Evolutionary conservation across 2,888 invertebrate genomes (phyloP), one percentile per base, ranked within the genome.

Genomic region (Scaptomyza cyrtandrae): DNA sequence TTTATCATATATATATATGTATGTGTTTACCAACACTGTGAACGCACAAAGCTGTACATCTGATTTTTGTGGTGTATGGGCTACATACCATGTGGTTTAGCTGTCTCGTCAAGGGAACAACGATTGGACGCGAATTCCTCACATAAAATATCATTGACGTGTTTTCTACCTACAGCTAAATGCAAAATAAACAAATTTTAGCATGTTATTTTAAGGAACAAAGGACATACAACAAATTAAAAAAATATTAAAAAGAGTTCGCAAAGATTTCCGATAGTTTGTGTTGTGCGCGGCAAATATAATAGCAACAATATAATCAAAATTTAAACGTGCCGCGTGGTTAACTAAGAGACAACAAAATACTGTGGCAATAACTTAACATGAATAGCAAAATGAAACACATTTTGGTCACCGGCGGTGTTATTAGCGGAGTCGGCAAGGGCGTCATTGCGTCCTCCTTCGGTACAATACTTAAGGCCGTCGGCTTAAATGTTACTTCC

Each of bases 391-490:
- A 53, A n/a, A 98, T 99, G 98, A 99, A 99, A 93, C 99, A 99
- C 92, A 98, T 99, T 90, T 94, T 99, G 84, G 98, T 99, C 31
- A 99, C 99, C 64, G 99, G 99, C 60, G 99, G 99, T 87, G 99
- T 99, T 54, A 99, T 99, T 80, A 99, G 99, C 93, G 99, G 99
- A 52, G 98, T 99, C 61, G 98, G 98, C 39, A 98, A 98, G 94
- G 98, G 98, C 78, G 98, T 98, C 41, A 98, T 98, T 75, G 97
- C 98, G 41, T 97, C 97, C 92, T 98, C 98, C 37, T 97, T 99
- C 92, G 99, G 99, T 49, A 97, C 98, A 41, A 95, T 98, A 89
- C 93, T 99, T 39, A 99, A 99, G 93, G 96, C 97, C 88, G 97
- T 97, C 91, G 98, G 98, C 33, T 96, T 99, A 77, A 95, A 96